Conservation (phyloP, 37 sponge, comb jelly and placozoan species). For the Lycopodina hypogea region DNA sequence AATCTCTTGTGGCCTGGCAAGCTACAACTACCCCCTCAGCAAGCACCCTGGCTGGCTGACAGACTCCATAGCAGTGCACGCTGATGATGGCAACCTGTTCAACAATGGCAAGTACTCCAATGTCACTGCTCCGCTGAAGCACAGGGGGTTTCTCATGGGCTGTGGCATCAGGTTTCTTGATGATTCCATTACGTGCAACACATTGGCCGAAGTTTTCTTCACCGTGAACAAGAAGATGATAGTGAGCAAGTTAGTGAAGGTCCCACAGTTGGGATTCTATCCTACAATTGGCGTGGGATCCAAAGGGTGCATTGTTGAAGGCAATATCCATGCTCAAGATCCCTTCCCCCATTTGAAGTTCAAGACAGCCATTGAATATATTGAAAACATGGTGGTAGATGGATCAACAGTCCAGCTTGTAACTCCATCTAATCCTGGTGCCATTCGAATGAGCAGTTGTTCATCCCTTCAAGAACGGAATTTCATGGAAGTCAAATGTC, state of each 20-base stretch:
- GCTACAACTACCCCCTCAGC: conserved; percentile 32
- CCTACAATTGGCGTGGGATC: conserved; percentile 67
- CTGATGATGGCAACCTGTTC: conserved; percentile 51
- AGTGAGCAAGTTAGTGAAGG: conserved; percentile 19
- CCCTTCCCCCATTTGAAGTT: conserved; percentile 33
- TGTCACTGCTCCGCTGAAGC: conserved; percentile 24
- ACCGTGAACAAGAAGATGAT: conserved; percentile 50
- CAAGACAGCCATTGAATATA: conserved; percentile 6
- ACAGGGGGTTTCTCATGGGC: conserved; percentile 43
- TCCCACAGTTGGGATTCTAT: conserved; percentile 63
- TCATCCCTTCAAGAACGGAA: background rate
- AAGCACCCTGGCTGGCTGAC: conserved; percentile 54
- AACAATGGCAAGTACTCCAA: conserved; percentile 1
- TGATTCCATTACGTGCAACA: conserved; percentile 9
- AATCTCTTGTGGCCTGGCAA: conserved; percentile 69
- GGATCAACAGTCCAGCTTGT: conserved; percentile 10
- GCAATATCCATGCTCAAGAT: conserved; percentile 22
- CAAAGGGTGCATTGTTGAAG: conserved; percentile 18
- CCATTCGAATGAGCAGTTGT: conserved; percentile 4
- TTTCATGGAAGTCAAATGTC: conserved; percentile 27
- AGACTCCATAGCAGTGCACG: conserved; percentile 61
- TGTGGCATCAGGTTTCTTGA: conserved; percentile 69
- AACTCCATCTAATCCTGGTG: conserved; percentile 22
- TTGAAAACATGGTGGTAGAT: conserved; percentile 24
- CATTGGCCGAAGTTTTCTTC: conserved; percentile 64